Percentiles rank a stretch among this genome's conserved stretches.
These are phyloP conservation scores for Prinia subflava DNA, from an alignment of 2,113 vertebrate species.

Conservation along the genomic window DNA sequence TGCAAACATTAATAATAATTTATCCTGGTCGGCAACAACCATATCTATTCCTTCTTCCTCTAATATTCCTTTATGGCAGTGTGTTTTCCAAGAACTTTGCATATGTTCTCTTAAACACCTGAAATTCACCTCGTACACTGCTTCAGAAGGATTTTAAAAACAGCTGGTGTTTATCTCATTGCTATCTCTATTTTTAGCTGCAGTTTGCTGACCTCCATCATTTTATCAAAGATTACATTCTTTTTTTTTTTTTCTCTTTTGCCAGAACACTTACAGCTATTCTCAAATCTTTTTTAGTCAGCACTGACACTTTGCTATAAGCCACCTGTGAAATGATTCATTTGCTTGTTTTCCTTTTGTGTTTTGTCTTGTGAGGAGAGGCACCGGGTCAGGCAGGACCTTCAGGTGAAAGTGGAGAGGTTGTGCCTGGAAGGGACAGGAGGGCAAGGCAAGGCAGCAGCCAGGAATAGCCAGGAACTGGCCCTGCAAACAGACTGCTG, in stretches of 20 bases:
- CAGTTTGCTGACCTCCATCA: conserved; percentile 42
- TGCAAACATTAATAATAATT: conserved; percentile 4
- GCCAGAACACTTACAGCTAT: conserved; percentile 15
- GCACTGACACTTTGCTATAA: conserved; percentile 1
- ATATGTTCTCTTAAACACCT: conserved; percentile 41
- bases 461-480: background rate
- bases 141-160: conserved; percentile 33
- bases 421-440: background rate
- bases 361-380: background rate
- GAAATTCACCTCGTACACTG: background rate
- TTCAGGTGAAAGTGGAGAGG: background rate
- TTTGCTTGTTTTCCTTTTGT: background rate
- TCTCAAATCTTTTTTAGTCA: conserved; percentile 7
- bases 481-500: background rate
- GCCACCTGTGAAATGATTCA: conserved; percentile 20
- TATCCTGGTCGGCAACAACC: background rate
- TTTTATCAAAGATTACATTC: conserved; percentile 14
- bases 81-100: conserved; percentile 12
- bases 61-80: background rate
- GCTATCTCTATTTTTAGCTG: conserved; percentile 52
- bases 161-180: conserved; percentile 59
- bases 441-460: background rate
- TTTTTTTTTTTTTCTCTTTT: background rate
- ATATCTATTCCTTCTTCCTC: background rate
- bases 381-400: background rate